Evolutionary conservation across 2,113 vertebrate genomes (phyloP).

Genomic region (Centropus bengalensis): DNA sequence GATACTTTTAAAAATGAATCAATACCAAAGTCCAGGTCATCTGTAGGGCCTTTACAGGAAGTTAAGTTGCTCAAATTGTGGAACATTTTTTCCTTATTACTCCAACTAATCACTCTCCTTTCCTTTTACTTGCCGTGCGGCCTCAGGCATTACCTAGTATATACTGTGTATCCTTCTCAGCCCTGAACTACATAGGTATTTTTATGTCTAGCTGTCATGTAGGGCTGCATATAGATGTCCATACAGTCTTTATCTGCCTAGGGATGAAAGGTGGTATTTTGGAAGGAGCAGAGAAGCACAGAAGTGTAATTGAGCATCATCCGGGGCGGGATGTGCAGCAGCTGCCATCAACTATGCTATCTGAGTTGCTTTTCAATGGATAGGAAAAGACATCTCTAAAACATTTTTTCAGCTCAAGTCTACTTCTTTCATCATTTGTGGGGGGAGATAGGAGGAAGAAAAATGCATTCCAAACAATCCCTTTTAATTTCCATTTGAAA

Average conservation of each 20-base stretch:
- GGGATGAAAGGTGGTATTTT: neutral
- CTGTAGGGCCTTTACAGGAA: neutral
- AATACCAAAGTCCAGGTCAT: neutral
- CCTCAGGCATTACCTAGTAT: neutral
- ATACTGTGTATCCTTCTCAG: neutral
- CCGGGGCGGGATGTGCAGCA: neutral
- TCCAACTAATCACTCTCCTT: neutral
- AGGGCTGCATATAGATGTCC: neutral
- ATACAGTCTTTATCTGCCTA: neutral
- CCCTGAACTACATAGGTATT: neutral
- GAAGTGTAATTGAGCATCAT: neutral
- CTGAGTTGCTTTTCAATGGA: neutral
- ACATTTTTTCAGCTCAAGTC: neutral
- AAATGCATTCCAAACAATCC: neutral
- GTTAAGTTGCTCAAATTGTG: neutral
- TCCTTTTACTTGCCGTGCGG: neutral
- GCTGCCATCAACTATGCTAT: neutral
- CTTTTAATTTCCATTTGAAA: neutral
- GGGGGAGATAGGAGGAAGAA: rapidly evolving
- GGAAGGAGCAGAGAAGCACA: neutral
- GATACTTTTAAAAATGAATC: neutral
- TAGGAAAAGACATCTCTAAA: neutral
- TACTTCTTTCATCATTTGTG: neutral
- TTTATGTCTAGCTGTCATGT: neutral
- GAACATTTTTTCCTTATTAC: neutral